Evolutionary conservation across 1,140 invertebrate species (phyloP).

Genomic region (Drosophila kepulauana): DNA sequence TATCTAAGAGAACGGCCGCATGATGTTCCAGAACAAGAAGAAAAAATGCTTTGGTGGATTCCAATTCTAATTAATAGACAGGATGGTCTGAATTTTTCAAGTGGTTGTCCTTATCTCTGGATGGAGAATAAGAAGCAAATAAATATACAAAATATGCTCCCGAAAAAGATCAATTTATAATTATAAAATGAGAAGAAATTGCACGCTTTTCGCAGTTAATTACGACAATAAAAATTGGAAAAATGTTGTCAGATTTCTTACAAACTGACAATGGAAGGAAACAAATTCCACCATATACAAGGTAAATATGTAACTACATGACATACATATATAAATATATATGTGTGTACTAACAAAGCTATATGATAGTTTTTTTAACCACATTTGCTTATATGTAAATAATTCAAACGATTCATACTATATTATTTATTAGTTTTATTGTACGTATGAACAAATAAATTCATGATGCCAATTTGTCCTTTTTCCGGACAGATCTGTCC

Average conservation of each 20-base stretch:
- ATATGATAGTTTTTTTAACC: not conserved
- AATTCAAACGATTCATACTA: no score
- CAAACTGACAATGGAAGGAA: slow-evolving; percentile 86
- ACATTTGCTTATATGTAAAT: not conserved
- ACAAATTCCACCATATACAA: slow-evolving; percentile 89
- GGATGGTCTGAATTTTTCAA: slow-evolving; percentile 87
- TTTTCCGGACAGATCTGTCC: no score
- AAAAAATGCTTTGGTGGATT: slow-evolving; percentile 89
- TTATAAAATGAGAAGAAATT: slow-evolving; percentile 92
- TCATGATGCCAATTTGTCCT: no score
- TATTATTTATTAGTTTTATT: no score
- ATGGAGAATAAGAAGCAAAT: slow-evolving; percentile 86
- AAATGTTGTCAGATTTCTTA: slow-evolving; percentile 88
- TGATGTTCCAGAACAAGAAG: slow-evolving; percentile 88
- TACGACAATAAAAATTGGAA: slow-evolving; percentile 93
- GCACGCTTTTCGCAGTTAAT: slow-evolving; percentile 93
- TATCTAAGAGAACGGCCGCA: slow-evolving; percentile 89
- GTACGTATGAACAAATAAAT: no score
- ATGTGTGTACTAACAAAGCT: no score
- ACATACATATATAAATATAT: no score
- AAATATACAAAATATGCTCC: slow-evolving; percentile 86
- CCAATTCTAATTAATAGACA: slow-evolving; percentile 88
- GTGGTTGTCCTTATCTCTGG: slow-evolving; percentile 87
- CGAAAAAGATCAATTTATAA: slow-evolving; percentile 87
- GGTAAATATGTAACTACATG: slow-evolving; percentile 39